These are phyloP conservation scores for Gastracanthus pulcherrimus DNA, from an alignment of 2,888 invertebrate species.

Conservation along the genomic window DNA sequence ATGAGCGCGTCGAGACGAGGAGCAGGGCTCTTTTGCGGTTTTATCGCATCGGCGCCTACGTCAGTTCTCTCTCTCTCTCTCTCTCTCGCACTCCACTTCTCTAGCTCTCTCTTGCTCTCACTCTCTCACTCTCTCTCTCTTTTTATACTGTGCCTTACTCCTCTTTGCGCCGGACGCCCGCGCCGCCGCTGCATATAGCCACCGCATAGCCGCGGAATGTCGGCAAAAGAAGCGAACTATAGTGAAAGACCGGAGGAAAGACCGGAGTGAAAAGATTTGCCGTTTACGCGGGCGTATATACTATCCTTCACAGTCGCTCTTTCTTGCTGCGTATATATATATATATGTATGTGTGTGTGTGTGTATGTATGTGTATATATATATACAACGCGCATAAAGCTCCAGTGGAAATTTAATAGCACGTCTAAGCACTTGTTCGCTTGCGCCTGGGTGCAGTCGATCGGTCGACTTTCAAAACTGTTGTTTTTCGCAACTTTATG, in stretches of 20 bases:
- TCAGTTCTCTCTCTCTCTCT: neutral
- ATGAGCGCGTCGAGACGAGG: neutral
- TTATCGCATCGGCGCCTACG: constrained; percentile 28
- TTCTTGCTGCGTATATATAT: no score
- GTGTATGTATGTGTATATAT: no score
- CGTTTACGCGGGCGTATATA: neutral
- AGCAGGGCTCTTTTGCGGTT: neutral
- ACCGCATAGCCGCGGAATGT: neutral
- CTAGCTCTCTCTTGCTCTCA: neutral
- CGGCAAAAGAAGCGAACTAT: neutral
- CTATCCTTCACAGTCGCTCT: neutral
- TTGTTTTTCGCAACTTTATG: no score
- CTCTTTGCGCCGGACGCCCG: neutral
- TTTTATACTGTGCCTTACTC: neutral
- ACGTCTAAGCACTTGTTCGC: neutral
- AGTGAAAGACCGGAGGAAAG: no score
- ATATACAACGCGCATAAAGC: no score
- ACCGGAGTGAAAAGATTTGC: neutral
- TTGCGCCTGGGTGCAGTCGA: neutral
- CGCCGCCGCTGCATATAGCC: neutral
- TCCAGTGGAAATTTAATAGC: neutral
- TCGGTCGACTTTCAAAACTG: no score
- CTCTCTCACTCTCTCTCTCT: neutral
- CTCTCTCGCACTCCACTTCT: neutral
- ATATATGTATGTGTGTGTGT: no score